Conservation (phyloP, 1,140 invertebrate species). For the Drosophila kikkawai region DNA sequence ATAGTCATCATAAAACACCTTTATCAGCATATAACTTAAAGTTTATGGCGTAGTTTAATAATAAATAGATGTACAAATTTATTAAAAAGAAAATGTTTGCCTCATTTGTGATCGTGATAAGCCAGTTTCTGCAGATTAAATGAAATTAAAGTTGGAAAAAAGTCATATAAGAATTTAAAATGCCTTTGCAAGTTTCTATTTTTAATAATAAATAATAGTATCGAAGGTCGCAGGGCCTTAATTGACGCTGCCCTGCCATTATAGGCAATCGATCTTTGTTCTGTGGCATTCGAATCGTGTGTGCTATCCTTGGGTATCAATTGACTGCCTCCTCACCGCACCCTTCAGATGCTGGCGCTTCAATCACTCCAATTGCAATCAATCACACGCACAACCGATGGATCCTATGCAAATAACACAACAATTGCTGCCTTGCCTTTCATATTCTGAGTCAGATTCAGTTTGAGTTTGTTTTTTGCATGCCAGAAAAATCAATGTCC, state of each 20-base stretch:
- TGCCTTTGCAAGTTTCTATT: neutral
- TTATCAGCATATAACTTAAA: neutral
- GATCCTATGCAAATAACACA: constrained; percentile 15
- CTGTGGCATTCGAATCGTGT: constrained; percentile 1
- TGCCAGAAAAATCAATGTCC: constrained; percentile 17
- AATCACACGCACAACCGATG: constrained; percentile 18
- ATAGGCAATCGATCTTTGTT: constrained; percentile 6
- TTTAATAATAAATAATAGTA: neutral
- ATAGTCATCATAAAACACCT: too few species aligned
- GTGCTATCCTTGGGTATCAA: constrained; percentile 18
- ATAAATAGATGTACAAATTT: neutral
- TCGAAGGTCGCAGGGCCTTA: neutral
- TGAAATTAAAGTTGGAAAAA: neutral
- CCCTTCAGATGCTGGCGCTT: constrained; percentile 1
- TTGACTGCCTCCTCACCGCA: neutral
- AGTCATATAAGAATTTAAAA: neutral
- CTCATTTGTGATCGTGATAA: neutral
- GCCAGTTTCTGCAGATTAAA: neutral
- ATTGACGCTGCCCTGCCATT: neutral
- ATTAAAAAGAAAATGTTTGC: too few species aligned
- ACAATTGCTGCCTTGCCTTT: constrained; percentile 8
- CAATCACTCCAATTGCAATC: constrained; percentile 20
- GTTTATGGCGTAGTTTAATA: neutral
- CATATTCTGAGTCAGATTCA: neutral
- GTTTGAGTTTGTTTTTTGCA: constrained; percentile 4